A percentile compares a stretch with the other conserved stretches of the same genome.
Conservation (phyloP, 1,140 invertebrate genomes). For the Cydia amplana region DNA sequence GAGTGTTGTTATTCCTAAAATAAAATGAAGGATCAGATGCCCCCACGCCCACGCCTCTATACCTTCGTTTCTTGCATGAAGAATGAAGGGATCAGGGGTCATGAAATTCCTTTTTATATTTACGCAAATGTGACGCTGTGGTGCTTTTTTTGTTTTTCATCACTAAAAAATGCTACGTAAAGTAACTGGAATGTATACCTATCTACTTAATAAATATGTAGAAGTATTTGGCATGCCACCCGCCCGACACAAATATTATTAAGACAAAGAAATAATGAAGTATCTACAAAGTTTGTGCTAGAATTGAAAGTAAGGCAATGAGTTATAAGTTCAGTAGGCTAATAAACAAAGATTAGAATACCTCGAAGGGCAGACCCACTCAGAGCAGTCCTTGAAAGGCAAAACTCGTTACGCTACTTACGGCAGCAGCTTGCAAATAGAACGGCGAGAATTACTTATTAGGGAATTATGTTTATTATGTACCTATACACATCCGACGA, state of each 20-base stretch:
- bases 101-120: no score
- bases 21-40: no score
- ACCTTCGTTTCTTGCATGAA: no score
- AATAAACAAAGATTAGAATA: slow-evolving; percentile 32
- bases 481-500: background rate
- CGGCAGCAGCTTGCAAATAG: background rate
- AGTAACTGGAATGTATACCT: no score
- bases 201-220: no score
- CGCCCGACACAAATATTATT: background rate
- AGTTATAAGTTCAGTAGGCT: slow-evolving; percentile 18
- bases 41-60: no score
- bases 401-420: slow-evolving; percentile 30
- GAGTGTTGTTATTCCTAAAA: no score
- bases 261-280: background rate
- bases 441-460: slow-evolving; percentile 12
- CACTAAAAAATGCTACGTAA: no score
- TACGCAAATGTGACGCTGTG: no score
- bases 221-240: no score
- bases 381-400: slow-evolving; percentile 18
- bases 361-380: slow-evolving; percentile 11
- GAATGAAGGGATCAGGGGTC: no score
- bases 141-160: no score
- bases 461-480: slow-evolving; percentile 3
- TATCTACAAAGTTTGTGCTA: background rate
- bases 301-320: slow-evolving; percentile 13